Base-by-base conservation (phyloP, 2,797 vertebrate genomes). In the Melanotaenia nigrans region DNA sequence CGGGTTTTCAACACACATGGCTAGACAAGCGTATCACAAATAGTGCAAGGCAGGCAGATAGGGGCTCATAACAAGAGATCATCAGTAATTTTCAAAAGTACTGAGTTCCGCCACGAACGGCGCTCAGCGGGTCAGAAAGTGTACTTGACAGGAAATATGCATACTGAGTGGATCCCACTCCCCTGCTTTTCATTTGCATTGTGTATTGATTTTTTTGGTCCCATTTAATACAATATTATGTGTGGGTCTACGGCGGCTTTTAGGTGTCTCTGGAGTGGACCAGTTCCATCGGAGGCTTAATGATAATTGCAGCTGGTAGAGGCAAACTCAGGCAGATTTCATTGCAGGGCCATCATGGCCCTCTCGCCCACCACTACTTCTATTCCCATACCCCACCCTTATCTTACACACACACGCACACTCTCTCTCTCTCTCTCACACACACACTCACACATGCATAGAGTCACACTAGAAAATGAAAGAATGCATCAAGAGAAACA, bases 71-170 rank as follows among this genome's bases (percentile, higher is more conserved):
- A 94, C 90, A 93, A 90, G 90, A 92, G 92, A 92, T 92, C 91
- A 94, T 92, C 92, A 86, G 92, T 92, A 92, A 93, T 95, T 94
- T 94, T 92, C 89, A 92, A 87, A 93, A 94, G 92, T 90, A 94
- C 89, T 81, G 92, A 93, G 93, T 93, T 94, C 90, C 73, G 85
- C 89, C 68, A 63, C 76, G 84, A 90, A 89, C 79, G 73, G 83
- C 88, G 87, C 93, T 94, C 92, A 92, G 90, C 77, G 80, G 94
- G 94, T 95, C 95, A 95, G 89, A 95, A 95, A 94, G 94, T 94
- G 95, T 94, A 95, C 94, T 95, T 95, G 95, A 95, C 94, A 94
- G 93, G 87, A 95, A 95, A 95, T 94, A 95, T 95, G 94, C 94
- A 95, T 94, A 95, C 91, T 93, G 93, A 95, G 94, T 94, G 93